Conservation (phyloP, 2,113 vertebrate genomes). For the Aplodontia rufa region DNA sequence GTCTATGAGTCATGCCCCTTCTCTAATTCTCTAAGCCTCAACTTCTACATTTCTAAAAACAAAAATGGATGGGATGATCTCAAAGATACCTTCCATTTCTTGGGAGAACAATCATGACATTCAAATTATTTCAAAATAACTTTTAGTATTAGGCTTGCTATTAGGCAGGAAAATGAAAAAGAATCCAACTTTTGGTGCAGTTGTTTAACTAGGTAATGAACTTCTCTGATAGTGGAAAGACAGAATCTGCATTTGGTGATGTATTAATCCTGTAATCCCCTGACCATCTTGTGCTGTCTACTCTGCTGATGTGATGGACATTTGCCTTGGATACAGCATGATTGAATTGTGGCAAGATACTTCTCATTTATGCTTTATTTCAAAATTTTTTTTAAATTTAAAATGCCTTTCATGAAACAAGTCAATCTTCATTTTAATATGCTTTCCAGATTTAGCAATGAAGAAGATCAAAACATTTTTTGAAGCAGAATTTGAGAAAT, state of each 20-base stretch:
- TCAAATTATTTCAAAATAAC: background rate
- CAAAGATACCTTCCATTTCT: background rate
- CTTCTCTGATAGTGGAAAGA: background rate
- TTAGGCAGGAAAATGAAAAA: background rate
- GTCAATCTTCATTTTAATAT: constrained; percentile 37
- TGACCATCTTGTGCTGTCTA: background rate
- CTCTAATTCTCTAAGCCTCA: background rate
- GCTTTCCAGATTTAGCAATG: constrained; percentile 49
- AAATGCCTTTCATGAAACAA: background rate
- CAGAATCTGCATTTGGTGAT: background rate
- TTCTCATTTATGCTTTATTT: background rate
- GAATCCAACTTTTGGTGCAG: background rate
- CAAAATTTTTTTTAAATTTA: background rate
- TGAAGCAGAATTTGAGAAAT: background rate
- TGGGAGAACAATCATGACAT: background rate
- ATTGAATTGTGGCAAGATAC: rapidly evolving
- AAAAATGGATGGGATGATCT: background rate
- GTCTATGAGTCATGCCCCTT: background rate
- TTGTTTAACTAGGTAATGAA: background rate
- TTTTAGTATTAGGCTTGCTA: background rate
- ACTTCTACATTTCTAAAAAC: background rate
- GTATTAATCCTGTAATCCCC: background rate
- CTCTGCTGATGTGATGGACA: background rate
- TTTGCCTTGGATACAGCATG: rapidly evolving
- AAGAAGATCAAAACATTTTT: constrained; percentile 28